A percentile compares a stretch with the other conserved stretches of the same genome.
Evolutionary conservation across 2,888 invertebrate genomes (phyloP).

Genomic region (Drosophila colorata): DNA sequence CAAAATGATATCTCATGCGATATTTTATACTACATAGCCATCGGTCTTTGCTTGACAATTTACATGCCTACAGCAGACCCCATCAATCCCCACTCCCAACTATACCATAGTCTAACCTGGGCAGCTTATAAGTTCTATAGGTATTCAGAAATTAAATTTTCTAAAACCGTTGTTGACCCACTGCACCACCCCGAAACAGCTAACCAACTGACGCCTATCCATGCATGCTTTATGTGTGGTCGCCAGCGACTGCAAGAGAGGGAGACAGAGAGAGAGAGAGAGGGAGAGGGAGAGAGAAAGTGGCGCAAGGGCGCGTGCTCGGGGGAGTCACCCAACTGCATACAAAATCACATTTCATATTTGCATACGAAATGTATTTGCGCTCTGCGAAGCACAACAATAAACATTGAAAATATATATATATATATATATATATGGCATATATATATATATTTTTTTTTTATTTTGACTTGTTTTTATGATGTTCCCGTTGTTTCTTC

Average conservation of each 20-base stretch:
- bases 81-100: not conserved
- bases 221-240: slow-evolving; percentile 64
- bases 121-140: slow-evolving; percentile 1
- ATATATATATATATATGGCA: not conserved
- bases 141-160: slow-evolving; percentile 29
- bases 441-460: slow-evolving; percentile 2
- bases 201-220: slow-evolving; percentile 38
- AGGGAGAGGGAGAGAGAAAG: not conserved
- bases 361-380: slow-evolving; percentile 79
- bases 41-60: not conserved
- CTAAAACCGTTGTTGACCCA: slow-evolving; percentile 26
- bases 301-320: not conserved
- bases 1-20: too few relatives aligned
- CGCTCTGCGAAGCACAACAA: slow-evolving; percentile 78
- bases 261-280: not conserved
- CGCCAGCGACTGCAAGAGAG: slow-evolving; percentile 6
- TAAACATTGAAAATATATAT: slow-evolving; percentile 76
- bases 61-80: not conserved
- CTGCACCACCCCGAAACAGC: not conserved
- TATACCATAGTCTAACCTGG: not conserved
- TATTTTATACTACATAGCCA: not conserved
- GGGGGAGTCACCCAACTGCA: slow-evolving; percentile 48
- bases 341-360: slow-evolving; percentile 73
- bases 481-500: not conserved
- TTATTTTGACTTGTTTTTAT: slow-evolving; percentile 30